Evolutionary conservation across 2,888 invertebrate species (phyloP).

Genomic region (Brenthis ino): DNA sequence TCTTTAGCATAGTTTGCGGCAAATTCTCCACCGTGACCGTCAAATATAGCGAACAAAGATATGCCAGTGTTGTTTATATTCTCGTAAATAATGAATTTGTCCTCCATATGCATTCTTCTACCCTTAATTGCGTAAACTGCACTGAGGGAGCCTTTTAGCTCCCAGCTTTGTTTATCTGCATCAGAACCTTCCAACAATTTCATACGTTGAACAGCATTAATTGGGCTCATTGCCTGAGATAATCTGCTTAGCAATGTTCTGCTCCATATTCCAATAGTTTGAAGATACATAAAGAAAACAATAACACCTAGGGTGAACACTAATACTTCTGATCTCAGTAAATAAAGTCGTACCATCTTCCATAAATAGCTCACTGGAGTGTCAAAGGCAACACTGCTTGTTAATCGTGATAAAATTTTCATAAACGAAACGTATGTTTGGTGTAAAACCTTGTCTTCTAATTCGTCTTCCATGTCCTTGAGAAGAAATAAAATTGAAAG

Average conservation of each 20-base stretch:
- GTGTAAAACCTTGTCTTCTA: constrained; percentile 93
- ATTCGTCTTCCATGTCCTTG: constrained; percentile 93
- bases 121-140: constrained; percentile 96
- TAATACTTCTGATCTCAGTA: constrained; percentile 90
- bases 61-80: constrained; percentile 93
- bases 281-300: constrained; percentile 89
- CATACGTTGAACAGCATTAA: constrained; percentile 83
- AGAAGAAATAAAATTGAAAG: constrained; percentile 18
- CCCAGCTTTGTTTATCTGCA: constrained; percentile 86
- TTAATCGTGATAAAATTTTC: constrained; percentile 92
- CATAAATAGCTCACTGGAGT: constrained; percentile 89
- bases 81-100: constrained; percentile 94
- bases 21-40: constrained; percentile 97
- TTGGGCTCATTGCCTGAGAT: constrained; percentile 85
- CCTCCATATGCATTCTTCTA: constrained; percentile 95
- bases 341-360: constrained; percentile 89
- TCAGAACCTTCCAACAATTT: constrained; percentile 81
- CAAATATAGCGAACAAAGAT: constrained; percentile 95
- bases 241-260: constrained; percentile 87
- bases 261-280: constrained; percentile 92
- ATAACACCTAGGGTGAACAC: constrained; percentile 87
- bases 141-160: constrained; percentile 87
- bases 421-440: constrained; percentile 93
- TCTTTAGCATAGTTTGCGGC: constrained; percentile 96
- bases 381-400: constrained; percentile 90